Evolutionary conservation across 2,113 vertebrate species (phyloP).

Genomic region (Oryctolagus cuniculus): mOryCun1.1 NC_091442.1:4261001-4261500

Average conservation of each 20-base stretch:
- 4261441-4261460: rapidly evolving
- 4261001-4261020: rapidly evolving
- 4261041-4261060: rapidly evolving
- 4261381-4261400: rapidly evolving
- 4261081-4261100: neutral
- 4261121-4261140: neutral
- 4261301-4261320: neutral
- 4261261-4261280: rapidly evolving
- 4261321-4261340: neutral
- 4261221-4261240: neutral
- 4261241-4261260: no score
- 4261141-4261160: neutral
- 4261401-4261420: no score
- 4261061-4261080: rapidly evolving
- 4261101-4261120: neutral
- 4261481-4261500: rapidly evolving
- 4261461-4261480: neutral
- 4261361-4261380: neutral
- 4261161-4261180: neutral
- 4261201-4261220: rapidly evolving
- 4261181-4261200: rapidly evolving
- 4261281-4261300: neutral
- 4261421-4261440: rapidly evolving
- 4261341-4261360: neutral
- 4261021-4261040: neutral